A percentile compares a stretch with the other conserved stretches of the same genome.
Conservation (phyloP, 2,888 invertebrate species). For the Diaphora mendica region DNA sequence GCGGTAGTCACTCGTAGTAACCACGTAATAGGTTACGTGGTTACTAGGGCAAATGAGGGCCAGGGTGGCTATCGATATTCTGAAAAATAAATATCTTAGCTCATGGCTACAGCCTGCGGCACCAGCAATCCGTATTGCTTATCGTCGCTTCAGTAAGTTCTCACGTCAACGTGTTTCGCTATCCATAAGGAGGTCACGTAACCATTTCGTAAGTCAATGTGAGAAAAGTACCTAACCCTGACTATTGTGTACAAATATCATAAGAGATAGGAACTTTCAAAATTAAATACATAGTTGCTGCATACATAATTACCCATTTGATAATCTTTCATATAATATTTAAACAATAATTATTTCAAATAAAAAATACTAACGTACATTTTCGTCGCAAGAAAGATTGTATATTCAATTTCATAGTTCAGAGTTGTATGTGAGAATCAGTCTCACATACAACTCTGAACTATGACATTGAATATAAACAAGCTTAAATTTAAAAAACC, state of each 20-base stretch:
- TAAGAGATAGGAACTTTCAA: background rate
- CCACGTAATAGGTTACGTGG: too few species aligned
- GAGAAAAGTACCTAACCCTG: slow-evolving; percentile 49
- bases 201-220: slow-evolving; percentile 45
- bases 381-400: too few species aligned
- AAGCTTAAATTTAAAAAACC: too few species aligned
- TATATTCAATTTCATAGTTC: background rate
- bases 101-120: background rate
- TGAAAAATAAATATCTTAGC: background rate
- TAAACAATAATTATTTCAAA: background rate
- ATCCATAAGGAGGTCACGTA: slow-evolving; percentile 32
- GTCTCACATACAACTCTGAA: background rate
- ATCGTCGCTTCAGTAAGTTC: slow-evolving; percentile 21
- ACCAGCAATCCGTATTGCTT: background rate
- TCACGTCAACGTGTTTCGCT: slow-evolving; percentile 34
- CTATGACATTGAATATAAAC: background rate
- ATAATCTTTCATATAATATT: background rate
- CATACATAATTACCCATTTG: background rate
- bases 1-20: too few species aligned
- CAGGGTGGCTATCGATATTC: background rate
- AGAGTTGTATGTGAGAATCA: background rate
- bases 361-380: too few species aligned
- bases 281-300: background rate
- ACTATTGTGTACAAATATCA: slow-evolving; percentile 28
- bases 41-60: background rate